Evolutionary conservation across 2,888 invertebrate genomes (phyloP), one percentile per base, ranked within the genome.

Genomic region (Crossocerus cetratus): DNA sequence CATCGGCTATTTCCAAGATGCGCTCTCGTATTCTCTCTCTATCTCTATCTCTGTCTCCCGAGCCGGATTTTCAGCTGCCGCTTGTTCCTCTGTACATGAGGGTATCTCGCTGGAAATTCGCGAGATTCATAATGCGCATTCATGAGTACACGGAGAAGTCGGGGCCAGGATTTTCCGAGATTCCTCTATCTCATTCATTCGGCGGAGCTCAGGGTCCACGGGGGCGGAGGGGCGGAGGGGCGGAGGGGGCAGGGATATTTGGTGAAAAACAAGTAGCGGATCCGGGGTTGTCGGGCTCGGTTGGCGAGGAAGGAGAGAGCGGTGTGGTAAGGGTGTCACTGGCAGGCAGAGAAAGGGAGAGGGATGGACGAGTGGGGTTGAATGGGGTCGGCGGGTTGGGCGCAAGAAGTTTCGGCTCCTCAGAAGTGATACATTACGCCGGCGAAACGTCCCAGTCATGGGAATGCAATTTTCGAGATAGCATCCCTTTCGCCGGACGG

Each of bases 381-480:
- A 67, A n/a, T n/a, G 14, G 14, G 18, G 23, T 32, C 32, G 32
- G 32, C 11, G 32, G 11, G 32, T 32, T 32, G 32, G 57, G n/a
- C 8, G 21, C 42, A 42, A 55, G 42, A 58, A 58, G 14, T 58
- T 58, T 32, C 57, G 57, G 32, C 23, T 57, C 8, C 8, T 42
- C n/a, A 56, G 8, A 23, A 43, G 18, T 59, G 67, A 71, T 71
- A 71, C 63, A 67, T 66, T 44, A 54, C 53, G 20, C 44, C 54
- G 53, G 45, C 14, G 59, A 67, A 59, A 62, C 32, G 63, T 23
- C 62, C 53, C 58, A 62, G 67, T 71, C 71, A 58, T 67, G 63
- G 67, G 45, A 71, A 67, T 42, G 67, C 67, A 71, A 71, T 71
- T 67, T 67, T 63, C 45, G 58, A 14, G 43, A 58, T 49, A 67